phyloP scores from a whole-genome alignment of 1,140 invertebrate genomes.

The Andrena cerasifolii region DNA sequence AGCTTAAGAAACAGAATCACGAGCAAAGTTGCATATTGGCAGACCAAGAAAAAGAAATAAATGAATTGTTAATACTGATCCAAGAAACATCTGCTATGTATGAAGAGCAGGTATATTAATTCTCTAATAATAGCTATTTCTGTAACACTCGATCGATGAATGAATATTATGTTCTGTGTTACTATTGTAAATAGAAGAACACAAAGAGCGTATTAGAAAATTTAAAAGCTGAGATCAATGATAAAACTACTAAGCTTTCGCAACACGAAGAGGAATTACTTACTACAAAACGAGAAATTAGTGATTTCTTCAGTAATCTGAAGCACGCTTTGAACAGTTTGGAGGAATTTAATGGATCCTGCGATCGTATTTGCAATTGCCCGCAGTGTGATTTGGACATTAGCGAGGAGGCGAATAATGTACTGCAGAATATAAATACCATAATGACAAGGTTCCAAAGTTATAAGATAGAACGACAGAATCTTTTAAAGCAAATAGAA shows the following conservation, averaged over 20 bases:
- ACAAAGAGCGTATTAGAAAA: constrained; percentile 43
- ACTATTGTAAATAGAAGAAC: constrained; percentile 35
- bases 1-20: constrained; percentile 54
- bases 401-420: constrained; percentile 49
- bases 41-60: constrained; percentile 63
- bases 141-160: neutral
- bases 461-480: constrained; percentile 58
- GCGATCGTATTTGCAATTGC: constrained; percentile 41
- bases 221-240: constrained; percentile 51
- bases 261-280: constrained; percentile 56
- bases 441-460: constrained; percentile 55
- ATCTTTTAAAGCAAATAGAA: constrained; percentile 50
- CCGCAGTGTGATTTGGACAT: constrained; percentile 48
- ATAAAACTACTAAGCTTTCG: constrained; percentile 58
- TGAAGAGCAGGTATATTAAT: constrained; percentile 28
- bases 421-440: constrained; percentile 43
- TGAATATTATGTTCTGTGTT: neutral
- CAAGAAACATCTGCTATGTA: constrained; percentile 40
- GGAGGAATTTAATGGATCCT: constrained; percentile 44
- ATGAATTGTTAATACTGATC: constrained; percentile 50
- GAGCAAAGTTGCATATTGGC: constrained; percentile 52
- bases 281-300: constrained; percentile 56
- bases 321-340: constrained; percentile 60
- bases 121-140: neutral
- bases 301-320: constrained; percentile 56